phyloP scores from a whole-genome alignment of 1,140 invertebrate genomes.

The Bombus consobrinus region DNA sequence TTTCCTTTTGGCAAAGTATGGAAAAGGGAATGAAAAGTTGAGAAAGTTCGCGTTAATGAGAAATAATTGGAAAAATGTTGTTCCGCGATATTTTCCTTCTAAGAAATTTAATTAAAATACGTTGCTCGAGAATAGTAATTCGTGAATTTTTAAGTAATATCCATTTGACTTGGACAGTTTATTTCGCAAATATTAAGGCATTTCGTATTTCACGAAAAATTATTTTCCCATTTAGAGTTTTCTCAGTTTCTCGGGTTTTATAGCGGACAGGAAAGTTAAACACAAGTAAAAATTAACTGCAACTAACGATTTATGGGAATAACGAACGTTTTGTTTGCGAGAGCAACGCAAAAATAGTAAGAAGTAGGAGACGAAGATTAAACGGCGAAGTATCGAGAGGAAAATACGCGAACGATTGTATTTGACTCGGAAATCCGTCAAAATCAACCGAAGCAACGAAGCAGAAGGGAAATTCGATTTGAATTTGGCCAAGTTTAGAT shows the following conservation, averaged over 20 bases:
- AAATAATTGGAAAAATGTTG: not conserved
- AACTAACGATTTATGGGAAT: too few species aligned
- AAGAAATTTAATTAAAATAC: not conserved
- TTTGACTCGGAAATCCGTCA: slow-evolving; percentile 23
- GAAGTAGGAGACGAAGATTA: not conserved
- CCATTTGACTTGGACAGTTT: too few species aligned
- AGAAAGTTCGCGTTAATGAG: too few species aligned
- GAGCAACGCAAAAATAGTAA: not conserved
- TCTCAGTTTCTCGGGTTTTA: too few species aligned
- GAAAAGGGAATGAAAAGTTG: too few species aligned
- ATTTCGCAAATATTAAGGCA: too few species aligned
- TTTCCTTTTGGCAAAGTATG: too few species aligned
- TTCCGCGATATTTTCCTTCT: not conserved
- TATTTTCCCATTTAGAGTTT: too few species aligned
- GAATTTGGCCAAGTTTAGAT: slow-evolving; percentile 46
- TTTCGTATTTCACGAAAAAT: too few species aligned
- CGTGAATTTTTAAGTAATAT: too few species aligned
- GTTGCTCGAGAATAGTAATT: too few species aligned
- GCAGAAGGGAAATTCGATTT: slow-evolving; percentile 44
- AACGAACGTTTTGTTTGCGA: not conserved
- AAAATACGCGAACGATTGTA: slow-evolving; percentile 35
- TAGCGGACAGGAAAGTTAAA: too few species aligned
- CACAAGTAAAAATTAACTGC: not conserved
- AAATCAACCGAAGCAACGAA: slow-evolving; percentile 18
- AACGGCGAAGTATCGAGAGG: not conserved